Conservation (phyloP, 2,113 vertebrate genomes). For the Cisticola juncidis region DNA sequence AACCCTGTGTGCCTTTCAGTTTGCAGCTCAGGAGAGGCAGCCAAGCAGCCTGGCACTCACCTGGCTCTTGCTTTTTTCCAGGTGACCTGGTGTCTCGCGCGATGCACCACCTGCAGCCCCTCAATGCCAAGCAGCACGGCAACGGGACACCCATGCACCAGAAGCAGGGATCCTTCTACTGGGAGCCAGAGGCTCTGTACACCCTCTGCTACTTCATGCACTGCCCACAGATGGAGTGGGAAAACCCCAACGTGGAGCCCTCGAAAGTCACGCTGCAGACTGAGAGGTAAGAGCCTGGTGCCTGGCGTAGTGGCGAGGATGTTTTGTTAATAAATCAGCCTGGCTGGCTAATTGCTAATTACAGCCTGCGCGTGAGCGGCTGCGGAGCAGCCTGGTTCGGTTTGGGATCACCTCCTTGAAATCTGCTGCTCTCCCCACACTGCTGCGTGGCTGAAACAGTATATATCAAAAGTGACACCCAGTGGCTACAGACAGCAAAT, state of each 20-base stretch:
- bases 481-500: constrained; percentile 66
- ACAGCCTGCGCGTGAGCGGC: background rate
- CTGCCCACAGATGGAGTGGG: constrained; percentile 98
- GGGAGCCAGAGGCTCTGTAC: constrained; percentile 94
- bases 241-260: constrained; percentile 95
- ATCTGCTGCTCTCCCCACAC: background rate
- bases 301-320: background rate
- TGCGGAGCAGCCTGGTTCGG: background rate
- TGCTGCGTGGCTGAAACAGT: constrained; percentile 37
- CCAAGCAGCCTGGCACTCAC: background rate
- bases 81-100: constrained; percentile 95
- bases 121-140: constrained; percentile 86
- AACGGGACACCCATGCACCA: constrained; percentile 91
- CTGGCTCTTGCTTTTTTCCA: constrained; percentile 58
- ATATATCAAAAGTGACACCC: constrained; percentile 74
- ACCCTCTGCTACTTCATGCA: constrained; percentile 99
- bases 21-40: background rate
- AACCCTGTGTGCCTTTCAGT: background rate
- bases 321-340: background rate
- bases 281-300: constrained; percentile 83
- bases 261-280: constrained; percentile 93
- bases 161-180: constrained; percentile 86
- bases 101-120: constrained; percentile 94
- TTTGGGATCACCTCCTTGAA: constrained; percentile 53
- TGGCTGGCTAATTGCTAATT: constrained; percentile 49